Evolutionary conservation across 1,140 invertebrate genomes (phyloP), one percentile per base, ranked within the genome.

Genomic region (Onthophagus taurus): DNA sequence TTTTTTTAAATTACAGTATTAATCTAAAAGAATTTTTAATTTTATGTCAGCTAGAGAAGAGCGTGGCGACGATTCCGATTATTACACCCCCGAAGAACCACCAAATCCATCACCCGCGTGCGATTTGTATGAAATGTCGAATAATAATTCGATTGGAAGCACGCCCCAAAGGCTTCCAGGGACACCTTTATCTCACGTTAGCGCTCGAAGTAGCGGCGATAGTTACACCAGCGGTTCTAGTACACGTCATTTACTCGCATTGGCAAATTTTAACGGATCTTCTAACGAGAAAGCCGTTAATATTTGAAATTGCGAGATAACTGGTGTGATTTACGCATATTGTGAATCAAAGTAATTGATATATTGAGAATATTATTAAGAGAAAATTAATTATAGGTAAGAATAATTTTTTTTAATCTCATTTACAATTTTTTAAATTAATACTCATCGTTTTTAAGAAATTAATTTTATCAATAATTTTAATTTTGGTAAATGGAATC

Each of bases 211-310:
- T 48, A 83, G 80, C 38, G 56, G 52, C 3, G 81, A 84, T 53
- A 83, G 80, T 57, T 83, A 81, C 63, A 81, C 78, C 51, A 83
- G 80, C 9, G 76, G 76, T 35, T 80, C 78, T 6, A 83, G 80
- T 26, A 81, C 81, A 2, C 71, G 77, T 19, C 76, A 80, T 52
- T 61, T 82, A 42, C 65, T 81, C 20, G 67, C 75, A 37, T 65
- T 68, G 9, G 64, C 64, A 46, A 56, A 63, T 18, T 61, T 58
- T 18, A 59, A 58, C 37, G 56, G 53, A 23, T 57, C 59, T 11
- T 31, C 41, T 24, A n/a, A n/a, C n/a, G 52, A 53, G 26, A 51
- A 20, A 29, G 29, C 45, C 18, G 49, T 53, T 30, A 45, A 51
- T 24, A 48, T 52, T 31, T 52, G 49, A 50, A 37, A n/a, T n/a